These are phyloP conservation scores for Petrocephalus zakoni DNA, from an alignment of 2,113 vertebrate species.

Conservation along the genomic window DNA sequence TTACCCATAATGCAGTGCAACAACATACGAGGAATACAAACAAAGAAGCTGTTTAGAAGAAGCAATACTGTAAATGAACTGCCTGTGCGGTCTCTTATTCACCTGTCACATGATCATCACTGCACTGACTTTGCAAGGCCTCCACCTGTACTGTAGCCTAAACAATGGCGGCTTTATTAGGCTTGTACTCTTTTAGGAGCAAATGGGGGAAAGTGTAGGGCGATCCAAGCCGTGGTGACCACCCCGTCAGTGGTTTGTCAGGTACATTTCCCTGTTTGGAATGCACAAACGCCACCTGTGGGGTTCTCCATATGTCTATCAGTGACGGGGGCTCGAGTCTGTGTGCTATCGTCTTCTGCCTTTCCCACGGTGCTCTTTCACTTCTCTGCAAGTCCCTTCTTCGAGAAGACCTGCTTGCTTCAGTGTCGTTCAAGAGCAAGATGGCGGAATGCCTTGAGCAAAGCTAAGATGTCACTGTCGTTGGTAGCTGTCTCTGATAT, in stretches of 20 bases:
- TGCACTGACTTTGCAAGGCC: slow-evolving; percentile 47
- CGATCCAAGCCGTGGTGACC: neutral
- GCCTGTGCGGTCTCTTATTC: slow-evolving; percentile 44
- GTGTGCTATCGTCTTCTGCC: neutral
- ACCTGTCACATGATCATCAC: neutral
- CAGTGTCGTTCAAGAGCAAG: neutral
- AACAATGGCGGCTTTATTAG: slow-evolving; percentile 45
- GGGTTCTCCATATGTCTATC: neutral
- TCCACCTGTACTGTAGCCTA: slow-evolving; percentile 51
- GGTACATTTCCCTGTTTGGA: neutral
- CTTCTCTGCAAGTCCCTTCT: neutral
- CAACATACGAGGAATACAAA: slow-evolving; percentile 31
- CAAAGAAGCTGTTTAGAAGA: slow-evolving; percentile 40
- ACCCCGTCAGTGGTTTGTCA: neutral
- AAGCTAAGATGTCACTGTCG: neutral
- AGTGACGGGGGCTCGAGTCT: neutral
- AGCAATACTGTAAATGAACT: slow-evolving; percentile 62
- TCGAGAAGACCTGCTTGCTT: neutral
- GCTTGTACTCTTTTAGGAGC: slow-evolving; percentile 40
- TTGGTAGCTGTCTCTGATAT: neutral
- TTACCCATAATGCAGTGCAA: slow-evolving; percentile 27
- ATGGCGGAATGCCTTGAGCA: neutral
- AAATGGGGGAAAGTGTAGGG: neutral
- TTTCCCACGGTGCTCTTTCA: neutral
- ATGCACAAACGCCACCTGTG: neutral